These are phyloP conservation scores for Dicentrarchus labrax DNA, from an alignment of 2,113 vertebrate genomes.

Conservation along the genomic window DNA sequence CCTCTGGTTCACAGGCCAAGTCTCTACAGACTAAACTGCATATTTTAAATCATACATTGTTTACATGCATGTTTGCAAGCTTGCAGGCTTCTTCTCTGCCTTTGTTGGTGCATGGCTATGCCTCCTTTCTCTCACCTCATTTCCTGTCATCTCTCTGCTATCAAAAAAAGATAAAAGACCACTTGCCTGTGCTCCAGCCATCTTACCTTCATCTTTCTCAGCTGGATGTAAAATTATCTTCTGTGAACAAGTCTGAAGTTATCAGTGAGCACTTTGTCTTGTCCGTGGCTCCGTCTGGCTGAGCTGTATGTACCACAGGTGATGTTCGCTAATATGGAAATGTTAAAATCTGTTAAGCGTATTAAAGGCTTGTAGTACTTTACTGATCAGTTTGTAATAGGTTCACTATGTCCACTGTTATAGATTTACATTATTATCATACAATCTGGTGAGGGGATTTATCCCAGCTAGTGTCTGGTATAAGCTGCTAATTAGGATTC, in stretches of 20 bases:
- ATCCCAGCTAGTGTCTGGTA: slow-evolving; percentile 2
- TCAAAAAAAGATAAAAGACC: neutral
- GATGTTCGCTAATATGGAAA: slow-evolving; percentile 42
- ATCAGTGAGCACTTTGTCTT: slow-evolving; percentile 10
- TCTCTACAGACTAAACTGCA: no score
- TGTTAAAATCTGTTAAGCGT: slow-evolving; percentile 28
- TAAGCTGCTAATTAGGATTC: slow-evolving; percentile 44
- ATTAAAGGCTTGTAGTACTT: slow-evolving; percentile 48
- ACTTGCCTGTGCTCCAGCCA: neutral
- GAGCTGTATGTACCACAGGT: slow-evolving; percentile 32
- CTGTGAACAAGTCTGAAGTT: slow-evolving; percentile 9
- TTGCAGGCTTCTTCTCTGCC: neutral
- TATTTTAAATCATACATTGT: neutral
- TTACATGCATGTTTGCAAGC: neutral
- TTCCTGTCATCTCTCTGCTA: neutral
- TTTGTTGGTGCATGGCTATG: neutral
- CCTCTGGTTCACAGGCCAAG: neutral
- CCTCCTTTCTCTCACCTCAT: neutral
- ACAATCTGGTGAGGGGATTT: slow-evolving; percentile 18
- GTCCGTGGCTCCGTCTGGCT: slow-evolving; percentile 16
- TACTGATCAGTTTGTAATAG: slow-evolving; percentile 42
- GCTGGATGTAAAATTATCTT: neutral
- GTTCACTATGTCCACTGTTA: slow-evolving; percentile 4
- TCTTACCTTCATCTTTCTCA: neutral
- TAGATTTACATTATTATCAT: slow-evolving; percentile 6